Percentiles rank a stretch among this genome's conserved stretches.
Conservation (phyloP, 2,797 vertebrate species). For the Sebastes cheni region DNA sequence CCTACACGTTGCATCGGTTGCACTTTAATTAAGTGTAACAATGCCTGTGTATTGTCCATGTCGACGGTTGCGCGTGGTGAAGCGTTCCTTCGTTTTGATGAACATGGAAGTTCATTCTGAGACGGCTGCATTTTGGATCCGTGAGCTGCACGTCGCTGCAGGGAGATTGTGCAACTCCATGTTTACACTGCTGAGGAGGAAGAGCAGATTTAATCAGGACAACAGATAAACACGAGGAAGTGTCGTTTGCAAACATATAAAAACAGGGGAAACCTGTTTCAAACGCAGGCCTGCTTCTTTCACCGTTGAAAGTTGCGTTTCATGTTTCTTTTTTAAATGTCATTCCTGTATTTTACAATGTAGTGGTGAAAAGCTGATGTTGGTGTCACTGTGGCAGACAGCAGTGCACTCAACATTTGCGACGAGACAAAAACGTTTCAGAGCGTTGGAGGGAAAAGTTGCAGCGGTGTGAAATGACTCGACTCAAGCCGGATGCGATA, state of each 20-base stretch:
- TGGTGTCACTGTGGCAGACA: too few species aligned
- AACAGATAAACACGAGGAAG: neutral
- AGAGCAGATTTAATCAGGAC: neutral
- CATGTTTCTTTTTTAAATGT: neutral
- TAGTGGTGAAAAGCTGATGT: neutral
- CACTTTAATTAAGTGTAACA: too few species aligned
- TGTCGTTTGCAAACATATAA: neutral
- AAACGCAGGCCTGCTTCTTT: neutral
- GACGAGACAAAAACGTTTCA: neutral
- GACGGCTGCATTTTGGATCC: neutral
- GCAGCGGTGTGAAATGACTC: neutral
- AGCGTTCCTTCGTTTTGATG: too few species aligned
- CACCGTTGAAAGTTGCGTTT: neutral
- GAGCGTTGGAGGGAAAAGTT: neutral
- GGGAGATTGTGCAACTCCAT: neutral
- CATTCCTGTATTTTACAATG: neutral
- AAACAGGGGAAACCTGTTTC: too few species aligned
- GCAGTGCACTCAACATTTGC: neutral
- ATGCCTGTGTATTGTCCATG: too few species aligned
- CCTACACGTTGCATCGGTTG: too few species aligned
- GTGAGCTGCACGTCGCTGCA: neutral
- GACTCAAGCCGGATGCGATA: neutral
- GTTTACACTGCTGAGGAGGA: neutral
- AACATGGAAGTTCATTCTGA: neutral
- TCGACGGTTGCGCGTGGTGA: neutral